Percentiles rank a stretch among this genome's conserved stretches.
Evolutionary conservation across 1,140 invertebrate genomes (phyloP).

Genomic region (Bombus affinis): DNA sequence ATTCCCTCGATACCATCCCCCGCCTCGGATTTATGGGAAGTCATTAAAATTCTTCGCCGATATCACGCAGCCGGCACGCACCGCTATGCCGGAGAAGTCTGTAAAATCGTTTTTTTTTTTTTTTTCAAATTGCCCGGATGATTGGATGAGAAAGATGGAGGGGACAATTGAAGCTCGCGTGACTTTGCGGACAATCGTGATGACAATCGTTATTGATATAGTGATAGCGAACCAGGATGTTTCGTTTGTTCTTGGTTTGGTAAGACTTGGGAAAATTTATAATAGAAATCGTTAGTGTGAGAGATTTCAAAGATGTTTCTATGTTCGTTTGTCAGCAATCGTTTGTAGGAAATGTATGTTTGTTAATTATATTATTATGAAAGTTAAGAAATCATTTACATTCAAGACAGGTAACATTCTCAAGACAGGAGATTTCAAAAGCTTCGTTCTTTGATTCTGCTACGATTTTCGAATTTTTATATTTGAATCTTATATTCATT

Average conservation of each 20-base stretch:
- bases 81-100: neutral
- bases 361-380: neutral
- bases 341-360: neutral
- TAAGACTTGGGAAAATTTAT: neutral
- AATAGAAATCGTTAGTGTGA: neutral
- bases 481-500: too few relatives aligned
- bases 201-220: neutral
- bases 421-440: too few relatives aligned
- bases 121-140: neutral
- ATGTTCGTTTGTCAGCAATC: neutral
- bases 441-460: fast-evolving
- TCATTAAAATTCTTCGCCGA: slow-evolving; percentile 10
- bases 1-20: neutral
- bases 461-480: too few relatives aligned
- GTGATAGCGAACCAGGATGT: too few relatives aligned
- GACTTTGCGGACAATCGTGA: neutral
- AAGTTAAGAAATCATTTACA: neutral
- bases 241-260: too few relatives aligned
- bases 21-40: slow-evolving; percentile 1
- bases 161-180: neutral
- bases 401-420: too few relatives aligned
- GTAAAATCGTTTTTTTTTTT: neutral
- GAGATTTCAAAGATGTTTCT: neutral
- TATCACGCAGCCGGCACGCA: slow-evolving; percentile 5
- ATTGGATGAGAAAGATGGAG: neutral